Evolutionary conservation across 2,113 vertebrate species (phyloP), one percentile per base, ranked within the genome.

Genomic region (Loxodonta africana): DNA sequence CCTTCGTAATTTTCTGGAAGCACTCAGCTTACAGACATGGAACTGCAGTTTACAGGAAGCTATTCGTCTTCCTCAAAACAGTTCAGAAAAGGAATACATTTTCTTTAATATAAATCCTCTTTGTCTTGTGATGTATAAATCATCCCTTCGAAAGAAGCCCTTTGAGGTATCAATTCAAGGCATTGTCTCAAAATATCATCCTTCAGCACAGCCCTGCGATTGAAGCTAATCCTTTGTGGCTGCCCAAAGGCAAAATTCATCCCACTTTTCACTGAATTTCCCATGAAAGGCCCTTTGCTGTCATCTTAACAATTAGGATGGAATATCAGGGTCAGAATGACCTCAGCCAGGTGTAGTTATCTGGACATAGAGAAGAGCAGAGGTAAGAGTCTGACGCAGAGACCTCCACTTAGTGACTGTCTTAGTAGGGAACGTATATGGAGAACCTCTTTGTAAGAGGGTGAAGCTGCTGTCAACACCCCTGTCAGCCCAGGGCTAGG

Each of bases 91-190:
- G 77, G 96, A 98, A 98, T 98, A 97, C 5, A 97, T 98, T 98
- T 99, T 98, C 98, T 98, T 98, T 98, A 97, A 98, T 97, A 98
- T 98, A 98, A 98, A 97, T 97, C 98, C 97, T 97, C 88, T 98
- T 98, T 98, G 96, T 98, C 98, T 98, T 98, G 97, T 98, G 98
- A 97, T 98, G 88, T 98, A 98, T 98, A 98, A 98, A 99, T 99
- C 98, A 98, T 98, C 97, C 98, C 96, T 98, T 98, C 87, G 71
- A 98, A 98, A 98, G 96, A 98, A 98, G 80, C 71, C 96, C 90
- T 98, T 98, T 98, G 98, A 98, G 98, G 97, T 98, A 98, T 97
- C 98, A 98, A 82, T 98, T 98, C 95, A 96, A 98, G 97, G 95
- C 97, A 95, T 98, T 97, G 97, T 98, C 87, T 88, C 88, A 96